Percentiles rank a stretch among this genome's conserved stretches.
These are phyloP conservation scores for Rhincodon typus DNA, from an alignment of 2,797 vertebrate genomes.

Conservation along the genomic window DNA sequence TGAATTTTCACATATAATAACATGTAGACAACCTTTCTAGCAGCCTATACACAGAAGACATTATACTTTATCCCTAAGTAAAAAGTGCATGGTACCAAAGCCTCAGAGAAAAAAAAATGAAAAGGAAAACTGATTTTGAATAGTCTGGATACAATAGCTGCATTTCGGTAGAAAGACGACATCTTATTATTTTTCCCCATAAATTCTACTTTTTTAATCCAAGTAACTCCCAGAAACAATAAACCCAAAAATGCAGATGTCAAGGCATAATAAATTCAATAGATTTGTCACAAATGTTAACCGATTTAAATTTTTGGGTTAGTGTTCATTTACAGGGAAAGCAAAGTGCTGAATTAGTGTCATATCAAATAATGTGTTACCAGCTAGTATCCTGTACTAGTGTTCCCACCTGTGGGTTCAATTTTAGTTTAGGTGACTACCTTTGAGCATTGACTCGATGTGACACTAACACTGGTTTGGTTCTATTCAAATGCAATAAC, in stretches of 20 bases:
- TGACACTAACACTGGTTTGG: slow-evolving; percentile 37
- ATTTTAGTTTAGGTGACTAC: slow-evolving; percentile 31
- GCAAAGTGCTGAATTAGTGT: slow-evolving; percentile 37
- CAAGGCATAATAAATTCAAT: slow-evolving; percentile 37
- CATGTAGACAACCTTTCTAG: not conserved
- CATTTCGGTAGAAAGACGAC: not conserved
- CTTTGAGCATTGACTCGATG: slow-evolving; percentile 20
- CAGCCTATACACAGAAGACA: not conserved
- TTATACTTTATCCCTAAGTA: too few species aligned
- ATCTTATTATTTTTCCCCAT: not conserved
- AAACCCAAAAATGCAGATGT: slow-evolving; percentile 34
- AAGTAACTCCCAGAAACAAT: not conserved
- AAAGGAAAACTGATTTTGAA: not conserved
- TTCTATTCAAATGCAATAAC: slow-evolving; percentile 33
- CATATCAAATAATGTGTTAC: slow-evolving; percentile 25
- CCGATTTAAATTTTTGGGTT: slow-evolving; percentile 36
- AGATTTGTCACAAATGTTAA: slow-evolving; percentile 37
- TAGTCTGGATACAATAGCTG: not conserved
- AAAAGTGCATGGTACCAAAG: not conserved
- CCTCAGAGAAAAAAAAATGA: not conserved
- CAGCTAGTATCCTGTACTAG: slow-evolving; percentile 33
- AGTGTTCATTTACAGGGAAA: slow-evolving; percentile 37
- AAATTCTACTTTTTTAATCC: not conserved
- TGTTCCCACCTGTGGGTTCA: slow-evolving; percentile 31
- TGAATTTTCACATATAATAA: not conserved